Percentiles rank a stretch among this genome's conserved stretches.
Conservation (phyloP, 64 coral and sea anemone genomes). For the Hydrozoanthus tunicans region DNA sequence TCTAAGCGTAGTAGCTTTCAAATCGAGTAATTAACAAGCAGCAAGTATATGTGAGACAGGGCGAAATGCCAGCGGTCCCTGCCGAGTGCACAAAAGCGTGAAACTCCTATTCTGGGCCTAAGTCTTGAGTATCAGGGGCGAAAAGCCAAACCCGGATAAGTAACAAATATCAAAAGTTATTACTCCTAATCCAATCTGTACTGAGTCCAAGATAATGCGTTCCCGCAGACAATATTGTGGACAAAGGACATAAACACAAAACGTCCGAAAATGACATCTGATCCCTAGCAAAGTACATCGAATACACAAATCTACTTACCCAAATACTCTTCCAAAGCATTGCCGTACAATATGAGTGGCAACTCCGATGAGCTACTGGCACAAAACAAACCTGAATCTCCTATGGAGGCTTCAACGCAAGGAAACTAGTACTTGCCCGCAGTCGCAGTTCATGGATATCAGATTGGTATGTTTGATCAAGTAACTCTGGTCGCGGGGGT, state of each 20-base stretch:
- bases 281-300: neutral
- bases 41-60: no score
- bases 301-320: neutral
- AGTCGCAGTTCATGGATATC: neutral
- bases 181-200: neutral
- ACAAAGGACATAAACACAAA: conserved; percentile 5
- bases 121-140: no score
- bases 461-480: conserved; percentile 44
- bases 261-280: neutral
- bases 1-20: no score
- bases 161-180: no score
- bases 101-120: no score
- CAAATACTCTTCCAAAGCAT: neutral
- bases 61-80: no score
- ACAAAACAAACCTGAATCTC: neutral
- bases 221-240: neutral
- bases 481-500: neutral
- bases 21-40: no score
- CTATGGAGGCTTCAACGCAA: no score
- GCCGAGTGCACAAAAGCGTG: no score
- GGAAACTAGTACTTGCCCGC: neutral
- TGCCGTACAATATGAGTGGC: neutral
- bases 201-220: no score
- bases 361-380: neutral
- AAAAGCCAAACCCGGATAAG: no score